Evolutionary conservation across 2,113 vertebrate genomes (phyloP).

Genomic region (Acinonyx jubatus): DNA sequence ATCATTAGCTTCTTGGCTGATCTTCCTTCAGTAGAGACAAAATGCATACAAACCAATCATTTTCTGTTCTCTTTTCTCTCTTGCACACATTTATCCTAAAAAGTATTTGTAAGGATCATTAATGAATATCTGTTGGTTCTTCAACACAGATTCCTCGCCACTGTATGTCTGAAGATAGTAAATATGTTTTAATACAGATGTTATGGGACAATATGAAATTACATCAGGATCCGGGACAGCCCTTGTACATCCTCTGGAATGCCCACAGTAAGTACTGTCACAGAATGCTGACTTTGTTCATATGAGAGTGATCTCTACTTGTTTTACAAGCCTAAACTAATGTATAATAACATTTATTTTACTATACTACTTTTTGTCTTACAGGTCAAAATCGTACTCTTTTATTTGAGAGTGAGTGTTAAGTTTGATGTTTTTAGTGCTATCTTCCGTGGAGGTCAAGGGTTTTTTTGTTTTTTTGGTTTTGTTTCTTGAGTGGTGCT

Average conservation of each 20-base stretch:
- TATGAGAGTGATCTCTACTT: not conserved
- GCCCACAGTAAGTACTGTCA: conserved; percentile 91
- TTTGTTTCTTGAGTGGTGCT: not conserved
- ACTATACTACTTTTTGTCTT: conserved; percentile 87
- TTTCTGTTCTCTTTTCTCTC: conserved; percentile 44
- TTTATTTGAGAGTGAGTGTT: conserved; percentile 96
- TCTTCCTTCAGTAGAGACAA: conserved; percentile 7
- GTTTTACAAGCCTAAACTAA: not conserved
- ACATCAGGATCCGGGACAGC: conserved; percentile 95
- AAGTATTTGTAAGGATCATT: conserved; percentile 17
- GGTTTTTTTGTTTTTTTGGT: not conserved
- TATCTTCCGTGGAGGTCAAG: conserved; percentile 31
- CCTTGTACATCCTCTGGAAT: conserved; percentile 97
- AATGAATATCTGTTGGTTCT: conserved; percentile 57
- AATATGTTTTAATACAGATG: conserved; percentile 96
- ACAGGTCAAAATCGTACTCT: conserved; percentile 94
- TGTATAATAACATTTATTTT: conserved; percentile 65
- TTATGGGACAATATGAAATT: conserved; percentile 98
- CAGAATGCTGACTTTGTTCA: not conserved
- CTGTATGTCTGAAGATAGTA: conserved; percentile 95
- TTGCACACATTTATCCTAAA: not conserved
- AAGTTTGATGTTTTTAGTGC: conserved; percentile 68
- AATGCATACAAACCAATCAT: not conserved
- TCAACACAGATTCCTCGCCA: conserved; percentile 88
- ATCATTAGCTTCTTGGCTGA: not conserved